Conservation (phyloP, 2,888 invertebrate genomes). For the Masnerella sp. region DNA sequence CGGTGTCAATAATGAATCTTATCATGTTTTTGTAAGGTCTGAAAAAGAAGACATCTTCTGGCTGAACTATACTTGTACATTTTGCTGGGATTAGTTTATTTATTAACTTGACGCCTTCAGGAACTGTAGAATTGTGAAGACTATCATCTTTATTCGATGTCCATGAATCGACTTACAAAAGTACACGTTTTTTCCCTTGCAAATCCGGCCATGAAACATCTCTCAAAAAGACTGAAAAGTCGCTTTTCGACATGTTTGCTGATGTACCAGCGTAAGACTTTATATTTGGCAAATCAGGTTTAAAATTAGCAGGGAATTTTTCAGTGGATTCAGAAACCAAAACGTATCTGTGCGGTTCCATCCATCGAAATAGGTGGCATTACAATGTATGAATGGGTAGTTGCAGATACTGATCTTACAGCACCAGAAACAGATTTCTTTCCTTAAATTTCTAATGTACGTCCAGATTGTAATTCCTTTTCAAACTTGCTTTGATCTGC, state of each 20-base stretch:
- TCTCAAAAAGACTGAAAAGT: constrained; percentile 2
- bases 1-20: constrained; percentile 9
- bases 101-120: constrained; percentile 2
- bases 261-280: constrained; percentile 11
- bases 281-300: constrained; percentile 4
- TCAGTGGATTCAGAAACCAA: constrained; percentile 5
- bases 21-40: constrained; percentile 16
- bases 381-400: constrained; percentile 17
- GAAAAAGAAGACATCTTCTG: constrained; percentile 14
- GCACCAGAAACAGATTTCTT: neutral
- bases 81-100: constrained; percentile 15
- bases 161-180: constrained; percentile 10
- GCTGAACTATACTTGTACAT: constrained; percentile 15
- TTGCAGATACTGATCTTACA: constrained; percentile 8
- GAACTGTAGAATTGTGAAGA: neutral
- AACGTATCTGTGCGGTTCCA: constrained; percentile 13
- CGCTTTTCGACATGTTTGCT: constrained; percentile 17
- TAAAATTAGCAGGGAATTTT: constrained; percentile 9
- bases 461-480: constrained; percentile 18
- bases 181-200: neutral
- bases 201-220: constrained; percentile 15
- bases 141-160: constrained; percentile 15
- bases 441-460: constrained; percentile 7
- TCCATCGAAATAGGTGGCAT: constrained; percentile 17
- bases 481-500: constrained; percentile 24